Evolutionary conservation across 2,888 invertebrate species (phyloP).

Genomic region (Hypolimnas misippus): DNA sequence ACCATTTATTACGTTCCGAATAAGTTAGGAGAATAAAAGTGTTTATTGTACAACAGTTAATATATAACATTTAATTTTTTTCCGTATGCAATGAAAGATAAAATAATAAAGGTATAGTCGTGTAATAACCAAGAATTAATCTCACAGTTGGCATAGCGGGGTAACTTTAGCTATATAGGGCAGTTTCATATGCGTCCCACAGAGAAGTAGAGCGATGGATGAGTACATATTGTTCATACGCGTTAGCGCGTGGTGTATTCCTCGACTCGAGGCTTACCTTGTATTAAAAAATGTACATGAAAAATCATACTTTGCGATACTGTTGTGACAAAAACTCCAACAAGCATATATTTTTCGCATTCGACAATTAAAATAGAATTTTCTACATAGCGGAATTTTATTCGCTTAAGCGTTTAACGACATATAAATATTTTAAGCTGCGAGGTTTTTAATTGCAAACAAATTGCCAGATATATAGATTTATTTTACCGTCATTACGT

Average conservation of each 20-base stretch:
- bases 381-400: neutral
- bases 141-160: conserved; percentile 10
- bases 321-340: conserved; percentile 16
- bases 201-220: conserved; percentile 36
- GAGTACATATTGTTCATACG: conserved; percentile 38
- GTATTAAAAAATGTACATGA: conserved; percentile 35
- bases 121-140: conserved; percentile 17
- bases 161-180: conserved; percentile 33
- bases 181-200: conserved; percentile 33
- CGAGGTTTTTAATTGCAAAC: neutral
- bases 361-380: conserved; percentile 21
- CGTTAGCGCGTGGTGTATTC: conserved; percentile 33
- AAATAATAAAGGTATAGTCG: conserved; percentile 9
- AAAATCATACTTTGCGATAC: conserved; percentile 20
- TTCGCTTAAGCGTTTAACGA: neutral
- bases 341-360: conserved; percentile 10
- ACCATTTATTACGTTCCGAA: too few species aligned
- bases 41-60: neutral
- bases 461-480: neutral
- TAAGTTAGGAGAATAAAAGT: neutral
- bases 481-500: neutral
- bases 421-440: neutral
- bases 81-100: neutral
- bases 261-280: conserved; percentile 33
- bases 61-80: neutral